Conservation (phyloP, 2,797 vertebrate genomes). For the Artibeus lituratus region DNA sequence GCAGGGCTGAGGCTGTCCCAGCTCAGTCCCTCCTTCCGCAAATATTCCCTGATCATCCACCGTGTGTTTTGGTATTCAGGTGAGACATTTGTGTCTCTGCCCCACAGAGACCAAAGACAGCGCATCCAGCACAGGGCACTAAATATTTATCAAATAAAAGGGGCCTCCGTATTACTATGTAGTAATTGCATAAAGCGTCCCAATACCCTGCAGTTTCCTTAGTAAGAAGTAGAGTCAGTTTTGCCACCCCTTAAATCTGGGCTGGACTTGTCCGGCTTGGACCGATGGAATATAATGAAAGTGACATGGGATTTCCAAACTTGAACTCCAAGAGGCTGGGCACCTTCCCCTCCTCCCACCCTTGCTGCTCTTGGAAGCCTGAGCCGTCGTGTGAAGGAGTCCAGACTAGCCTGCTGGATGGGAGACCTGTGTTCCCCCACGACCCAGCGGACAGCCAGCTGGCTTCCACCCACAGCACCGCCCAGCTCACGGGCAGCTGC, state of each 20-base stretch:
- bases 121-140: accelerated
- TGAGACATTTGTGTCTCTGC: neutral
- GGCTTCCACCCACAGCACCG: neutral
- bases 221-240: neutral
- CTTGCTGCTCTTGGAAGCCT: neutral
- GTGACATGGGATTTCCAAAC: neutral
- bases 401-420: neutral
- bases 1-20: accelerated
- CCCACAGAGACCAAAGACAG: neutral
- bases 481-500: accelerated
- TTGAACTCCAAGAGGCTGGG: neutral
- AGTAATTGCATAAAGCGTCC: accelerated
- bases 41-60: neutral
- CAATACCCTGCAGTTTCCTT: neutral
- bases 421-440: accelerated
- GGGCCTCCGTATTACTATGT: accelerated
- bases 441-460: neutral
- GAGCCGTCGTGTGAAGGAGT: neutral
- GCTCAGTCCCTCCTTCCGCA: neutral
- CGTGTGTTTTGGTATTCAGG: neutral
- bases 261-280: neutral
- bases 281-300: neutral
- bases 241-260: neutral
- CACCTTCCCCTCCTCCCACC: neutral
- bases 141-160: neutral